Evolutionary conservation across 2,797 vertebrate species (phyloP).

Genomic region (Thunnus albacares): DNA sequence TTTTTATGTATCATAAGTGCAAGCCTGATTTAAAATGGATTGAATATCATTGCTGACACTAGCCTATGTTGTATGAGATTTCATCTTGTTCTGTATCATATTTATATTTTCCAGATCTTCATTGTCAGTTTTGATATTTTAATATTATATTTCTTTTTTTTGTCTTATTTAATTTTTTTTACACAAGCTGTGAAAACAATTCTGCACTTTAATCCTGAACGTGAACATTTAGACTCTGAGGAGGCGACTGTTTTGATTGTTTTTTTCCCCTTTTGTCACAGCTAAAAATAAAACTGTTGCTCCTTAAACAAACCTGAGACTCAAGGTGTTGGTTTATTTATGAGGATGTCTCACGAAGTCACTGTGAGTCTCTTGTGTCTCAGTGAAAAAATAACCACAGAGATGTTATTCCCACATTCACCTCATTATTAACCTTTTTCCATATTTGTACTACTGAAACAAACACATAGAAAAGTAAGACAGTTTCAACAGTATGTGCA

Average conservation of each 20-base stretch:
- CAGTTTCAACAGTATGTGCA: not conserved
- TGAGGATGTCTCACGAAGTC: not conserved
- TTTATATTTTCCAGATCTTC: conserved; percentile 83
- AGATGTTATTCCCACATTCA: not conserved
- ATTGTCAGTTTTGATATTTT: conserved; percentile 82
- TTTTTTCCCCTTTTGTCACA: conserved; percentile 77
- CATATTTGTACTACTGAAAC: conserved; percentile 12
- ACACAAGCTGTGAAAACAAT: conserved; percentile 90
- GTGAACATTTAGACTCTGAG: conserved; percentile 81
- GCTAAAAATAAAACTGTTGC: conserved; percentile 87
- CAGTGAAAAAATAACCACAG: not conserved
- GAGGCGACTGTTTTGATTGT: conserved; percentile 73
- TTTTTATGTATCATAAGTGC: conserved; percentile 77
- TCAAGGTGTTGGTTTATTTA: conserved; percentile 41
- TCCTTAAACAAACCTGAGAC: conserved; percentile 72
- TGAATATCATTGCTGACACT: conserved; percentile 79
- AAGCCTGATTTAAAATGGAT: conserved; percentile 80
- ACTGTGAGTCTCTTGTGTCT: not conserved
- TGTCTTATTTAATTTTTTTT: conserved; percentile 81
- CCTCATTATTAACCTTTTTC: not conserved
- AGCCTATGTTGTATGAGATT: conserved; percentile 71
- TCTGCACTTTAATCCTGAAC: conserved; percentile 89
- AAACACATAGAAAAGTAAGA: not conserved
- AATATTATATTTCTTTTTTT: conserved; percentile 67
- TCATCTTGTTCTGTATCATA: conserved; percentile 79